Conservation (phyloP, 92 coral and sea anemone species). For the Porites cylindrica region DNA sequence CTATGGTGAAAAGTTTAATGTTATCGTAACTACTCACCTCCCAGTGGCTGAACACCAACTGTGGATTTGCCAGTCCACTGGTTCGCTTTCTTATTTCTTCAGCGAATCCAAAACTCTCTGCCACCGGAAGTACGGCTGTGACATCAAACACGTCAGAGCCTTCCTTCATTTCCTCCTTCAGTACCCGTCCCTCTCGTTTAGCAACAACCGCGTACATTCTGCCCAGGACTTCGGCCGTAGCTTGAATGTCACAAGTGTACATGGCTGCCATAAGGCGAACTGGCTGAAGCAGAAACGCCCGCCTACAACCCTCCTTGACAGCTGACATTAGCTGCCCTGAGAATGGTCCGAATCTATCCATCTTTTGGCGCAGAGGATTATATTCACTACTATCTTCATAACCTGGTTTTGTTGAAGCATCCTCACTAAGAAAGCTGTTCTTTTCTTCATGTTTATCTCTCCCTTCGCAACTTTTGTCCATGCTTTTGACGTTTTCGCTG, state of each 20-base stretch:
- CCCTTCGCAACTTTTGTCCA: neutral
- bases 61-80: constrained; percentile 96
- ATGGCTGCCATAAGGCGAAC: constrained; percentile 98
- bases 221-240: constrained; percentile 96
- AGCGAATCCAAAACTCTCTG: constrained; percentile 98
- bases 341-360: constrained; percentile 78
- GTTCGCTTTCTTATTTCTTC: constrained; percentile 97
- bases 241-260: constrained; percentile 99
- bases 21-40: constrained; percentile 68
- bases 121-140: constrained; percentile 97
- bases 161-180: constrained; percentile 95
- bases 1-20: neutral
- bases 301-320: constrained; percentile 98
- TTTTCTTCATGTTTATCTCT: constrained; percentile 4
- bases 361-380: neutral
- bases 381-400: neutral
- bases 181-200: constrained; percentile 96
- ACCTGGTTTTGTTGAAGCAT: neutral
- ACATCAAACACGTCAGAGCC: constrained; percentile 98
- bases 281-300: constrained; percentile 92
- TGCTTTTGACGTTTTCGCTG: neutral
- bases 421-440: neutral
- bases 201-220: constrained; percentile 97
- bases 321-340: constrained; percentile 99
- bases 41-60: constrained; percentile 98